Base-by-base conservation (phyloP, 1,140 invertebrate genomes). In the Archivesica marissinica region DNA sequence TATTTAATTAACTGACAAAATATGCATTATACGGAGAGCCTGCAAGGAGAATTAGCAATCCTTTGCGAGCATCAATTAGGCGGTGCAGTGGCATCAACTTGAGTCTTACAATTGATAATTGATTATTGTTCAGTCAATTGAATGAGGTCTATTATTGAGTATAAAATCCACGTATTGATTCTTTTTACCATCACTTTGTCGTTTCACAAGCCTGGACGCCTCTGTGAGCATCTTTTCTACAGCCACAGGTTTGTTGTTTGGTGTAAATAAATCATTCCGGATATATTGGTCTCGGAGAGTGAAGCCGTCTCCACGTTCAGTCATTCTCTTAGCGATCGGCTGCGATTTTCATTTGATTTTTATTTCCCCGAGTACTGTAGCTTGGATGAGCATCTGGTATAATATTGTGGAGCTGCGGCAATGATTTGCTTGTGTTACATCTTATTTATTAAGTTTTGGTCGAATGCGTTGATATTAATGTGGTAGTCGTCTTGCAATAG, bases 131-230 rank as follows among this genome's bases (percentile, higher is more conserved):
- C 38, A 23, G 33, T 2, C 6, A 41, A 70, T 7, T 70, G 66
- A 70, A 70, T 4, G 66, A 70, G 68, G 25, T 44, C 64, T 68
- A 47, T 72, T 72, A 72, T 50, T 56, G 25, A 30, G 44, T 30
- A 50, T 72, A 72, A 72, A 56, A 72, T 72, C 68, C 20, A 23
- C 41, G 17, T 72, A 72, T 72, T 72, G 68, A 72, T 72, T 23
- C 17, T 20, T 47, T 47, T 47, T 33, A 47, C 23, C 50, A 41
- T 72, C 68, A 15, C 41, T 72, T 41, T 72, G 39, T 72, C 41
- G 20, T 25, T 68, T 68, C 39, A 28, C 64, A 68, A 68, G 64
- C 64, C 28, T 68, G 35, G 64, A 68, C 64, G 38, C 41, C 39
- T 70, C 28, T 30, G 25, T 1, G 38, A 70, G 66, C 66, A 47